phyloP scores from a whole-genome alignment of 2,797 vertebrate species.

The Epinephelus malabaricus region DNA sequence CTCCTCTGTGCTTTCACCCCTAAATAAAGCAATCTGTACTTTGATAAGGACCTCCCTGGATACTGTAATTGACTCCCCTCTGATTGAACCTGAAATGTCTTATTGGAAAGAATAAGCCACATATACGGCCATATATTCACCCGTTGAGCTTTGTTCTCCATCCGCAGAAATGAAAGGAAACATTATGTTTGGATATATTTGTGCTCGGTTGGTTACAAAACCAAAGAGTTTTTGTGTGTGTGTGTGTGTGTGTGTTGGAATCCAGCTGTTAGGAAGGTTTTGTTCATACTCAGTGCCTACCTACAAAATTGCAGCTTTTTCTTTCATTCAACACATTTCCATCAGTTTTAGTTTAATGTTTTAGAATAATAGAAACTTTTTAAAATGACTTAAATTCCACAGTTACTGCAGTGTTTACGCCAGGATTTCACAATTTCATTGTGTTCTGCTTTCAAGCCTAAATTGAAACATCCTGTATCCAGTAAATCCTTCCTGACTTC shows the following conservation, averaged over 20 bases:
- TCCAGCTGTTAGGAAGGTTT: neutral
- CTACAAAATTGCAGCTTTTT: neutral
- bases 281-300: neutral
- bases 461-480: neutral
- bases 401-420: neutral
- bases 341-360: neutral
- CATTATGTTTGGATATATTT: conserved; percentile 1
- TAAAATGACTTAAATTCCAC: neutral
- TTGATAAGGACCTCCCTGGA: conserved; percentile 44
- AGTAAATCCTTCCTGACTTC: too few relatives aligned
- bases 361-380: neutral
- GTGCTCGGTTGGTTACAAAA: neutral
- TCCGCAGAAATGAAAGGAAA: conserved; percentile 3
- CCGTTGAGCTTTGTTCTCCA: conserved; percentile 4
- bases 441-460: neutral
- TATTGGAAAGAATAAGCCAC: conserved; percentile 24
- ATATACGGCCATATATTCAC: conserved; percentile 15
- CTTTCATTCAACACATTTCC: neutral
- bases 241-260: neutral
- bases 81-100: conserved; percentile 44
- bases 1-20: conserved; percentile 46
- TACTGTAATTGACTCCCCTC: conserved; percentile 55
- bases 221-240: neutral
- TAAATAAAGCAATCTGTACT: conserved; percentile 63
- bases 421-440: neutral